Conservation (phyloP, 2,888 invertebrate species). For the Papilio demoleus region DNA sequence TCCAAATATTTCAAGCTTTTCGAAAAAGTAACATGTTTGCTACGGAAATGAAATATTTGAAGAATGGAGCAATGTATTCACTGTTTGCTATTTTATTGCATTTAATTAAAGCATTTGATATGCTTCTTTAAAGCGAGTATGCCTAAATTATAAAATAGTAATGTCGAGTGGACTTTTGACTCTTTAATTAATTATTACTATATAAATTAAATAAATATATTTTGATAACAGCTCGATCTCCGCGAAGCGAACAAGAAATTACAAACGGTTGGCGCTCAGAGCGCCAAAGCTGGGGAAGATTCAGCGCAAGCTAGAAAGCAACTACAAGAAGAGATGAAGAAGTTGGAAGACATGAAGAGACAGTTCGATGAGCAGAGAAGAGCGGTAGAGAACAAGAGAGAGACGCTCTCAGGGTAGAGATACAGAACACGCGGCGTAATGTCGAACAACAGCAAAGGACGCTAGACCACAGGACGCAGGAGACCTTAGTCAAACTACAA, state of each 20-base stretch:
- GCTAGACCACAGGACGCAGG: conserved; percentile 87
- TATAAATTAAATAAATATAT: conserved; percentile 42
- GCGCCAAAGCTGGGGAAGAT: conserved; percentile 86
- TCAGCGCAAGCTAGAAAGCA: conserved; percentile 86
- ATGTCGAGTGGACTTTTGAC: conserved; percentile 28
- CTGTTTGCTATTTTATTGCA: conserved; percentile 29
- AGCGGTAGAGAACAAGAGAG: conserved; percentile 89
- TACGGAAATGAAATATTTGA: conserved; percentile 40
- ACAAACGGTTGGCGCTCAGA: conserved; percentile 85
- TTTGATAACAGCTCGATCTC: conserved; percentile 88
- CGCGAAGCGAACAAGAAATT: conserved; percentile 93
- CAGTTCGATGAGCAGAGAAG: conserved; percentile 87
- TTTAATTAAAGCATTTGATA: not conserved
- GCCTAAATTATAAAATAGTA: conserved; percentile 17
- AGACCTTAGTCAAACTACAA: conserved; percentile 88
- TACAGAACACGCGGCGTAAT: conserved; percentile 85
- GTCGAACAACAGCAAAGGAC: conserved; percentile 86
- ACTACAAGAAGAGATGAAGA: conserved; percentile 86
- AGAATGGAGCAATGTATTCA: conserved; percentile 33
- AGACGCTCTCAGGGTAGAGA: conserved; percentile 87
- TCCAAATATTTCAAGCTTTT: conserved; percentile 49
- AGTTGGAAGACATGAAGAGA: conserved; percentile 86
- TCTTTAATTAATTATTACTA: not conserved
- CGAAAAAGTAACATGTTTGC: conserved; percentile 47
- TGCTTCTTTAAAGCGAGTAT: not conserved